These are phyloP conservation scores for Perca schrenkii DNA, from an alignment of 2,113 vertebrate species.

Conservation along the genomic window DNA sequence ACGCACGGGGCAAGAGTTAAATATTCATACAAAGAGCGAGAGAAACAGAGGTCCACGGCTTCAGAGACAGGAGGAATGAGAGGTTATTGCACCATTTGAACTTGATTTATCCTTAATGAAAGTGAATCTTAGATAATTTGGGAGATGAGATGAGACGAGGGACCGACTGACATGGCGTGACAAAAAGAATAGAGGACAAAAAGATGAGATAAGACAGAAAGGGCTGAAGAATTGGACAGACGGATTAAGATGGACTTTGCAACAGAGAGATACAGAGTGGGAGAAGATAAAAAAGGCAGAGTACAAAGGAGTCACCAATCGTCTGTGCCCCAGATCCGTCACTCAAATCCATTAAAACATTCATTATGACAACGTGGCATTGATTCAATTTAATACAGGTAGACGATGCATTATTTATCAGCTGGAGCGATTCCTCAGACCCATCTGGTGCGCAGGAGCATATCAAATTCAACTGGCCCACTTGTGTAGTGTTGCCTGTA, in stretches of 20 bases:
- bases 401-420: constrained; percentile 76
- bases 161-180: not conserved
- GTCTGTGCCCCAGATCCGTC: constrained; percentile 66
- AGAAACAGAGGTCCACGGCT: constrained; percentile 20
- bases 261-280: not conserved
- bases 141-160: constrained; percentile 30
- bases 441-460: constrained; percentile 68
- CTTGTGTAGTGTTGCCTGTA: constrained; percentile 37
- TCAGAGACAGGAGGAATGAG: constrained; percentile 40
- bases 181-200: constrained; percentile 3
- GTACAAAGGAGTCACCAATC: constrained; percentile 34
- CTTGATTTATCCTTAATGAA: constrained; percentile 31
- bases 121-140: not conserved
- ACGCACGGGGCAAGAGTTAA: constrained; percentile 68
- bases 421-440: constrained; percentile 62
- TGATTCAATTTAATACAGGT: constrained; percentile 73
- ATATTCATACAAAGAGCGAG: constrained; percentile 78
- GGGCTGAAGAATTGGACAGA: constrained; percentile 13
- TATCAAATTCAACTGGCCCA: constrained; percentile 70
- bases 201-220: not conserved
- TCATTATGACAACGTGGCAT: constrained; percentile 71
- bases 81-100: constrained; percentile 12
- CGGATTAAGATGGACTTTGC: constrained; percentile 33
- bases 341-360: constrained; percentile 69
- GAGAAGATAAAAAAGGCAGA: not conserved